Evolutionary conservation across 92 coral and sea anemone genomes (phyloP).

Genomic region (Actinostola sp.): DNA sequence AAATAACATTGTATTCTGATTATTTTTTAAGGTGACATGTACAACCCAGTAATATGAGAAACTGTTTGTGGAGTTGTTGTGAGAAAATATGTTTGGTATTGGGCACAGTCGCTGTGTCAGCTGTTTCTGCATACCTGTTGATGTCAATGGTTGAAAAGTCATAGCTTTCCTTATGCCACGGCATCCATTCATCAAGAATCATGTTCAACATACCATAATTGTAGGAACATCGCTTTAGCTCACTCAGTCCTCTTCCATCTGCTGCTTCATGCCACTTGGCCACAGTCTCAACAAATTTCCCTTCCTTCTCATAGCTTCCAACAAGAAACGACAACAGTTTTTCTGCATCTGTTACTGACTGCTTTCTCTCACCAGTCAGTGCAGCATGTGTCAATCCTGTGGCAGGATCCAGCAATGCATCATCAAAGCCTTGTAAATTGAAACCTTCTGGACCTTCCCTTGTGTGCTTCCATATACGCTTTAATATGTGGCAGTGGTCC

Average conservation of each 20-base stretch:
- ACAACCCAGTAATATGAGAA: too few species aligned
- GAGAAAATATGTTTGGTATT: too few species aligned
- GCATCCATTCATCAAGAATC: constrained; percentile 51
- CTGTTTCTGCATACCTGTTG: too few species aligned
- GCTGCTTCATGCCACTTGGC: constrained; percentile 52
- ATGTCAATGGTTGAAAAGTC: too few species aligned
- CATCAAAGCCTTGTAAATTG: constrained; percentile 44
- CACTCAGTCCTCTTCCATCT: constrained; percentile 38
- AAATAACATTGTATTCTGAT: too few species aligned
- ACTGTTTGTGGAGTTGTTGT: too few species aligned
- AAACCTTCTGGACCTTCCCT: constrained; percentile 24
- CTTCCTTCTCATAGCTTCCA: constrained; percentile 38
- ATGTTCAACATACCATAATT: constrained; percentile 53
- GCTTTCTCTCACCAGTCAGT: constrained; percentile 42
- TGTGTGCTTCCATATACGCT: constrained; percentile 26
- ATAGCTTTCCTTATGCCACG: constrained; percentile 21
- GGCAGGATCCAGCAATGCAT: constrained; percentile 22
- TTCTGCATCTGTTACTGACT: constrained; percentile 52
- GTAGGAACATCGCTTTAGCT: constrained; percentile 26
- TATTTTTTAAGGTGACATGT: too few species aligned
- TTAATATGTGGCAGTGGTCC: constrained; percentile 45
- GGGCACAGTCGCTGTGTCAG: too few species aligned
- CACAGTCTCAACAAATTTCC: constrained; percentile 27
- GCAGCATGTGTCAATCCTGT: constrained; percentile 48
- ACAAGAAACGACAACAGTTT: constrained; percentile 40